phyloP scores from a whole-genome alignment of 2,888 invertebrate species.

The Melinaea menophilus region DNA sequence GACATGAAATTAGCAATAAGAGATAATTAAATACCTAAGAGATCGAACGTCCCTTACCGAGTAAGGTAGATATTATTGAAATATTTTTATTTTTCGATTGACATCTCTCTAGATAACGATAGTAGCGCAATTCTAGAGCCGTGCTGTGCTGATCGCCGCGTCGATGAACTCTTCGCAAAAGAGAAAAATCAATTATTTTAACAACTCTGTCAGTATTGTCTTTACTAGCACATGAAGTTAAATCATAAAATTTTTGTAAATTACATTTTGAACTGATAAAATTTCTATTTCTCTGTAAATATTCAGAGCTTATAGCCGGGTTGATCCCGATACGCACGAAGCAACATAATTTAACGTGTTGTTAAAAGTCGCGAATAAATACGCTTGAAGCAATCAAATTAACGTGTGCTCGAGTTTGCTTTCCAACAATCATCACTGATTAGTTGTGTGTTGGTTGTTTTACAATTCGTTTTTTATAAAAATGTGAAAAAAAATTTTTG shows the following conservation, averaged over 20 bases:
- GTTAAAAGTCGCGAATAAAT: slow-evolving; percentile 55
- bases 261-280: slow-evolving; percentile 73
- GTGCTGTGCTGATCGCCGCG: slow-evolving; percentile 19
- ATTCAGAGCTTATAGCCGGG: slow-evolving; percentile 75
- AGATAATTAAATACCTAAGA: slow-evolving; percentile 72
- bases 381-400: slow-evolving; percentile 72
- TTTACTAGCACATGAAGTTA: slow-evolving; percentile 69
- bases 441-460: slow-evolving; percentile 72
- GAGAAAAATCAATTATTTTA: slow-evolving; percentile 30
- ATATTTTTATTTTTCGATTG: slow-evolving; percentile 70
- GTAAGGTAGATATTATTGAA: slow-evolving; percentile 75
- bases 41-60: slow-evolving; percentile 78
- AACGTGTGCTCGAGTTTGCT: slow-evolving; percentile 69
- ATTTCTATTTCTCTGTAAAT: slow-evolving; percentile 77
- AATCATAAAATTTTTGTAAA: slow-evolving; percentile 68
- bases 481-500: slow-evolving; percentile 50
- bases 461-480: slow-evolving; percentile 58
- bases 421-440: slow-evolving; percentile 68
- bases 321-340: slow-evolving; percentile 69
- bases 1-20: slow-evolving; percentile 74
- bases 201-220: slow-evolving; percentile 59
- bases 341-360: slow-evolving; percentile 65
- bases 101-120: slow-evolving; percentile 62
- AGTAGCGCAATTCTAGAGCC: slow-evolving; percentile 39
- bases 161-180: slow-evolving; percentile 14